Percentiles rank a stretch among this genome's conserved stretches.
Evolutionary conservation across 2,888 invertebrate species (phyloP).

Genomic region (Dryobota labecula): DNA sequence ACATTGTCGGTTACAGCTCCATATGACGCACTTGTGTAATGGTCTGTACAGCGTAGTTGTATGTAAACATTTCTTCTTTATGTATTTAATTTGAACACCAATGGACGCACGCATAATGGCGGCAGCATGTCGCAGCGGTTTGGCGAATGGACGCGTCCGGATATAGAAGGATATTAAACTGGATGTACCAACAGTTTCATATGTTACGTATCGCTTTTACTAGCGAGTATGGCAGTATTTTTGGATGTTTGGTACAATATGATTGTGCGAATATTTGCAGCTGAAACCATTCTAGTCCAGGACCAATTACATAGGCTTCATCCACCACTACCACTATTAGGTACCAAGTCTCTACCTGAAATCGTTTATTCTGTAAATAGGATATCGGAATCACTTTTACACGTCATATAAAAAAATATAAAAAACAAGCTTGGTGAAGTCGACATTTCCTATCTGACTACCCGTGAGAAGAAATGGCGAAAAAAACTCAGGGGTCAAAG

Average conservation of each 20-base stretch:
- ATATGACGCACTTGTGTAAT: slow-evolving; percentile 68
- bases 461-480: no score
- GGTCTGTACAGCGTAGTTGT: slow-evolving; percentile 69
- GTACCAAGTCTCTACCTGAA: no score
- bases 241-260: slow-evolving; percentile 15
- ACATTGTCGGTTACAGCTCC: slow-evolving; percentile 60
- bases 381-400: no score
- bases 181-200: slow-evolving; percentile 62
- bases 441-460: no score
- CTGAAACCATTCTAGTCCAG: neutral
- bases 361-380: no score
- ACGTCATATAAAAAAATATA: no score
- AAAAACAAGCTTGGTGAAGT: no score
- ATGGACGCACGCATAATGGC: slow-evolving; percentile 85
- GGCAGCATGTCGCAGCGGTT: slow-evolving; percentile 88
- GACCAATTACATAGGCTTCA: neutral
- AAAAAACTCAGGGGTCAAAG: no score
- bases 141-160: slow-evolving; percentile 81
- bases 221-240: slow-evolving; percentile 27
- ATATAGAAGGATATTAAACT: slow-evolving; percentile 66
- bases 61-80: slow-evolving; percentile 85
- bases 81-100: slow-evolving; percentile 88
- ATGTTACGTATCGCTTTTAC: slow-evolving; percentile 42
- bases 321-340: neutral
- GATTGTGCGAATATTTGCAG: slow-evolving; percentile 11